These are phyloP conservation scores for Papilio helenus DNA, from an alignment of 1,140 invertebrate genomes.

Conservation along the genomic window DNA sequence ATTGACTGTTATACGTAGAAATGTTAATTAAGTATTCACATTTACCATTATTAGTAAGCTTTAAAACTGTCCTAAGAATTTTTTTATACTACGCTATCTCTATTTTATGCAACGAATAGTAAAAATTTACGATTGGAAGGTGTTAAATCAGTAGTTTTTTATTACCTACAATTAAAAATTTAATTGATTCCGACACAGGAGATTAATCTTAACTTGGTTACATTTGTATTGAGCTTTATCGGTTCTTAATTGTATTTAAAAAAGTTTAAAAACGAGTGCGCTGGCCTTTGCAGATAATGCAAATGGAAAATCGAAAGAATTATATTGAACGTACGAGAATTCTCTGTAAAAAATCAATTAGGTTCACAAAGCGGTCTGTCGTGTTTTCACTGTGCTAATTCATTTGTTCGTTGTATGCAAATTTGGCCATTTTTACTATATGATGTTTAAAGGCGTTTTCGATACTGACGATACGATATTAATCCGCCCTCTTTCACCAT, in stretches of 20 bases:
- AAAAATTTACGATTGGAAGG: neutral
- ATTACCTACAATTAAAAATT: conserved; percentile 16
- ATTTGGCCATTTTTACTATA: conserved; percentile 43
- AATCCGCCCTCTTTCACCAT: conserved; percentile 58
- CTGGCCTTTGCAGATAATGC: conserved; percentile 5
- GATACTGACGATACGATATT: conserved; percentile 54
- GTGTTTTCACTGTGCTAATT: conserved; percentile 62
- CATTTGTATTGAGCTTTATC: neutral
- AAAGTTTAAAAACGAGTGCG: conserved; percentile 2
- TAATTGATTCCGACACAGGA: conserved; percentile 7
- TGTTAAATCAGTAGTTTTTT: neutral
- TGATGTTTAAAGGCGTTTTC: conserved; percentile 56
- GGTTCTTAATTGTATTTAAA: conserved; percentile 4
- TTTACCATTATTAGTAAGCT: neutral
- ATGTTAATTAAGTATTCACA: neutral
- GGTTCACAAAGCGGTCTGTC: conserved; percentile 51
- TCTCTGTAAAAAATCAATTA: conserved; percentile 15
- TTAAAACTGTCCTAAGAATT: neutral
- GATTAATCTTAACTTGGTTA: neutral
- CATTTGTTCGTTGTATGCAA: conserved; percentile 63
- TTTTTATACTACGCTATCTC: neutral
- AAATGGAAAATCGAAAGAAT: conserved; percentile 11
- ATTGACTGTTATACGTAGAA: neutral
- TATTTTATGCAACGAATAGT: neutral
- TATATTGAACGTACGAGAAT: conserved; percentile 11